phyloP scores from a whole-genome alignment of 2,113 vertebrate genomes.

The Varanus salvator region DNA sequence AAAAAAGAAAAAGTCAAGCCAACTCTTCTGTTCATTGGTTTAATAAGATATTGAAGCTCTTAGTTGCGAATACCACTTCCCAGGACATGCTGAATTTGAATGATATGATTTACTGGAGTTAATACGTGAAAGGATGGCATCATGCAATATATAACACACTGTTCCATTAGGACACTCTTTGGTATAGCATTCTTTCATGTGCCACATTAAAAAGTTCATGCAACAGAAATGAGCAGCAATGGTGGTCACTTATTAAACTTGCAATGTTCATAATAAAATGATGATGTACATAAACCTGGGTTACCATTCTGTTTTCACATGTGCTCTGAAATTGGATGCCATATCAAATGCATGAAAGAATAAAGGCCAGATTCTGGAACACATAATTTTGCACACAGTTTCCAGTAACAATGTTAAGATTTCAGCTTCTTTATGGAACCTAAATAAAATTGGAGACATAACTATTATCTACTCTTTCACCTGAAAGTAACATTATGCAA shows the following conservation, averaged over 20 bases:
- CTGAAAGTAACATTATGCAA: not conserved
- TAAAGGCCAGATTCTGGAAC: not conserved
- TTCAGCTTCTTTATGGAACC: not conserved
- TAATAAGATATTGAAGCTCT: too few relatives aligned
- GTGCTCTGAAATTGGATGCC: not conserved
- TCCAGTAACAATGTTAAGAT: not conserved
- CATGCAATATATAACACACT: too few relatives aligned
- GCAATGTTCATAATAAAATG: not conserved
- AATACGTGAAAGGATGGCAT: too few relatives aligned
- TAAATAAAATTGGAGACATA: not conserved
- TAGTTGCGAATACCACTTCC: too few relatives aligned
- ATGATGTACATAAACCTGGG: not conserved
- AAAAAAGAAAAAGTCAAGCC: too few relatives aligned
- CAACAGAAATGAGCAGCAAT: not conserved
- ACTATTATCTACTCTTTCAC: not conserved
- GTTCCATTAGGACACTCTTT: too few relatives aligned
- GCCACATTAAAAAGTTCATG: too few relatives aligned
- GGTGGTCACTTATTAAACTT: not conserved
- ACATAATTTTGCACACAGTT: not conserved
- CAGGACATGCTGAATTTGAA: too few relatives aligned
- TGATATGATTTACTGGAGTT: too few relatives aligned
- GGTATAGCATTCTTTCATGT: too few relatives aligned
- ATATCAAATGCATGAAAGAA: not conserved
- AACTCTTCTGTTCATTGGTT: too few relatives aligned
- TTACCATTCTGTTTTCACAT: not conserved